Evolutionary conservation across 1,140 invertebrate genomes (phyloP).

Genomic region (Patella vulgata): DNA sequence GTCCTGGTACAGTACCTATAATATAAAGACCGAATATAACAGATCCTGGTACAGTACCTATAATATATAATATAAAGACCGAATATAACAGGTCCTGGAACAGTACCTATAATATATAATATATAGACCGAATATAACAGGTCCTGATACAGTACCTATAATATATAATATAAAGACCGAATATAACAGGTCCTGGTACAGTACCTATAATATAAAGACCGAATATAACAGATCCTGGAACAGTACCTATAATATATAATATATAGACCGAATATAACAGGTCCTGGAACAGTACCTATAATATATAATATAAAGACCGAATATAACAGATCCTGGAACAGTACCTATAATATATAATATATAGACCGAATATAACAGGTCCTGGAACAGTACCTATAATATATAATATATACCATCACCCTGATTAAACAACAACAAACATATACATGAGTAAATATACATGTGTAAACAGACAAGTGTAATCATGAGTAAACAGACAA

Average conservation of each 20-base stretch:
- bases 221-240: slow-evolving; percentile 60
- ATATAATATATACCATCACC: no score
- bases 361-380: slow-evolving; percentile 57
- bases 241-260: slow-evolving; percentile 51
- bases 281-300: slow-evolving; percentile 60
- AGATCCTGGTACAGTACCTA: slow-evolving; percentile 61
- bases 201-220: slow-evolving; percentile 53
- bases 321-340: slow-evolving; percentile 60
- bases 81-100: slow-evolving; percentile 60
- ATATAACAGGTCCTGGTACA: slow-evolving; percentile 60
- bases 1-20: slow-evolving; percentile 60
- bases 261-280: slow-evolving; percentile 57
- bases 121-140: slow-evolving; percentile 57
- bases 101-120: slow-evolving; percentile 51
- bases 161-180: no score
- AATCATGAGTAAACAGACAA: no score
- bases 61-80: no score
- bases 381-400: slow-evolving; percentile 58
- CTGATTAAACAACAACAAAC: no score
- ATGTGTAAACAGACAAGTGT: no score
- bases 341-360: slow-evolving; percentile 52
- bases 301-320: no score
- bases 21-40: slow-evolving; percentile 52
- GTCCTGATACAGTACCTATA: slow-evolving; percentile 60
- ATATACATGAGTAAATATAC: no score